Evolutionary conservation across 2,797 vertebrate genomes (phyloP).

Genomic region (Lithobates sylvaticus): DNA sequence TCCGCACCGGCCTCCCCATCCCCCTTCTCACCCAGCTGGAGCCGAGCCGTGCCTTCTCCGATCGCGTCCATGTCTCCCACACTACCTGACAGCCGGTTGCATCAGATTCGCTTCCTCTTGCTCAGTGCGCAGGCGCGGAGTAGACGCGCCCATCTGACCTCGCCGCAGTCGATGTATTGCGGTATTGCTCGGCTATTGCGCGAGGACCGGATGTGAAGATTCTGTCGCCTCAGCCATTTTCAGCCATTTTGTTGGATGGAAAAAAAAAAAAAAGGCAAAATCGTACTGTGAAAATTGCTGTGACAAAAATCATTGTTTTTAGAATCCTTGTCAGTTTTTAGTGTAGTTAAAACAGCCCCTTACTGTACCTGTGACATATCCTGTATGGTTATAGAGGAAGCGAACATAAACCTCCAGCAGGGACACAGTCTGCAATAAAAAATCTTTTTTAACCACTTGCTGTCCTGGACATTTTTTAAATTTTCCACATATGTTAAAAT

Average conservation of each 20-base stretch:
- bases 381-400: too few species aligned
- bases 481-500: too few species aligned
- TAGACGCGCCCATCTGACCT: not conserved
- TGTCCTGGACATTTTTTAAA: too few species aligned
- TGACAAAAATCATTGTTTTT: too few species aligned
- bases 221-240: not conserved
- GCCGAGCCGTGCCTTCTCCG: slow-evolving; percentile 50
- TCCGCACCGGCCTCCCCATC: not conserved
- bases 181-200: not conserved
- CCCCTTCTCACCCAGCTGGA: slow-evolving; percentile 67
- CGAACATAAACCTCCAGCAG: too few species aligned
- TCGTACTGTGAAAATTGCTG: too few species aligned
- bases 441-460: too few species aligned
- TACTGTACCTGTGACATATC: too few species aligned
- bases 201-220: not conserved
- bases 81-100: slow-evolving; percentile 43
- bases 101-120: slow-evolving; percentile 37
- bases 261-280: too few species aligned
- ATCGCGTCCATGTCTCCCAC: slow-evolving; percentile 63
- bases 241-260: slow-evolving; percentile 44
- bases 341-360: too few species aligned
- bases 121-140: not conserved
- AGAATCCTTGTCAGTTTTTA: too few species aligned
- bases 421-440: too few species aligned
- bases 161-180: not conserved